Percentiles rank a stretch among this genome's conserved stretches.
These are phyloP conservation scores for Labrus mixtus DNA, from an alignment of 2,113 vertebrate species.

Conservation along the genomic window DNA sequence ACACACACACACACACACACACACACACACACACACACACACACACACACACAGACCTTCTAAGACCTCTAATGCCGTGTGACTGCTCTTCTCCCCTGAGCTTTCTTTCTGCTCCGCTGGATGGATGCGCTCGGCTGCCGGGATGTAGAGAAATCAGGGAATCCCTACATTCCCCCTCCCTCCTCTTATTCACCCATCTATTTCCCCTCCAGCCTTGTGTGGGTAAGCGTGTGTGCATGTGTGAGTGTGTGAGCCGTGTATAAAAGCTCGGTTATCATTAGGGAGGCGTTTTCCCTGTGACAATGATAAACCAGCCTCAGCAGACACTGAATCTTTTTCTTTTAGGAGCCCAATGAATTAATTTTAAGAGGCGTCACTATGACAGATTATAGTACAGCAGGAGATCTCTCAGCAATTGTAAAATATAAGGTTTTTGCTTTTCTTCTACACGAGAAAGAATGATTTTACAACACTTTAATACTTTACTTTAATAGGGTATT, in stretches of 20 bases:
- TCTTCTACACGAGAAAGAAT: background rate
- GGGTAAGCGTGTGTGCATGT: background rate
- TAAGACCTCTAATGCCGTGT: constrained; percentile 61
- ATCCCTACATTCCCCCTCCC: constrained; percentile 60
- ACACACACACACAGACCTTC: constrained; percentile 24
- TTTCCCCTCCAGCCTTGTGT: constrained; percentile 22
- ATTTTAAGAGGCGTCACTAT: constrained; percentile 33
- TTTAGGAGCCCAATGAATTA: constrained; percentile 47
- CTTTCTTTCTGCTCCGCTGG: constrained; percentile 68
- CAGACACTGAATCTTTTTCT: constrained; percentile 44
- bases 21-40: constrained; percentile 8
- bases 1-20: background rate
- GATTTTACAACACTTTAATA: background rate
- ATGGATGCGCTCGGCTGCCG: constrained; percentile 49
- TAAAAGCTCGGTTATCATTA: constrained; percentile 46
- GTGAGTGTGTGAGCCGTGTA: constrained; percentile 27
- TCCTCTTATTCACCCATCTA: constrained; percentile 51
- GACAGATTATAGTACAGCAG: constrained; percentile 37
- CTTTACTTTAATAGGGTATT: background rate
- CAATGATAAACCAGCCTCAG: constrained; percentile 57
- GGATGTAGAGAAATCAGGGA: constrained; percentile 62
- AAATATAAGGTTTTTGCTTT: background rate
- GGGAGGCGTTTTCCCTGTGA: constrained; percentile 39
- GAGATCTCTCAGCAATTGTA: background rate
- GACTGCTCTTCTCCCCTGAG: constrained; percentile 68